Base-by-base conservation (phyloP, 23 tunicate genomes). In the Trididemnum miniatum region DNA sequence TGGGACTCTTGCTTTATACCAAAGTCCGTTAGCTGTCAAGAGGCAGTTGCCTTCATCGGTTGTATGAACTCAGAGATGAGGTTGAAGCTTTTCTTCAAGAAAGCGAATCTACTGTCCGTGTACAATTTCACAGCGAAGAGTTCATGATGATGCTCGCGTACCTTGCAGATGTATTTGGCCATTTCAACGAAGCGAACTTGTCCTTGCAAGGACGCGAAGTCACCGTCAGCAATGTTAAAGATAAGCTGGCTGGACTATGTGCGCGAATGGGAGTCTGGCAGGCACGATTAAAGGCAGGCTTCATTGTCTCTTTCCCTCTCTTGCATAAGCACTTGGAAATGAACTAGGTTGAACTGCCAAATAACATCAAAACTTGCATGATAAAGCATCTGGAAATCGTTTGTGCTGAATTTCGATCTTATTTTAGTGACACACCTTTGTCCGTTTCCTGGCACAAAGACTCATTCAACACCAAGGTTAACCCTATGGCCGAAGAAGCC, bases 401-500 rank as follows among this genome's bases (percentile, higher is more conserved):
- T 30, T 80, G 37, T 80, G 73, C 84, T 64, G 84, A 80, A 76
- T 80, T 80, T 64, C 74, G 34, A 35, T 80, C 74, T 7, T 80
- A 80, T 80, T 80, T 80, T 30, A 64, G 28, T n/a, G 84, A 80
- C 76, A 7, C 54, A 64, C 75, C 84, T 12, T 35, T 80, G 74
- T 27, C 23, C 35, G 74, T 80, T 80, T 38, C 54, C 23, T 80
- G 84, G 74, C 26, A 64, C 54, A 65, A 35, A 80, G 57, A 80
- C 22, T 76, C 84, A n/a, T 80, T 80, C 76, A 36, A 63, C 84
- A 65, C 57, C 36, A 76, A 80, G 65, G 59, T 80, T 36, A 34
- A 65, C 51, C 84, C 84, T 64, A 80, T 32, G 20, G 84, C 73
- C 25, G 84, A 80, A 80, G 75, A 80, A 80, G 84, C 84, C 64